Conservation (phyloP, 1,140 invertebrate genomes). For the Drosophila baimaii region DNA sequence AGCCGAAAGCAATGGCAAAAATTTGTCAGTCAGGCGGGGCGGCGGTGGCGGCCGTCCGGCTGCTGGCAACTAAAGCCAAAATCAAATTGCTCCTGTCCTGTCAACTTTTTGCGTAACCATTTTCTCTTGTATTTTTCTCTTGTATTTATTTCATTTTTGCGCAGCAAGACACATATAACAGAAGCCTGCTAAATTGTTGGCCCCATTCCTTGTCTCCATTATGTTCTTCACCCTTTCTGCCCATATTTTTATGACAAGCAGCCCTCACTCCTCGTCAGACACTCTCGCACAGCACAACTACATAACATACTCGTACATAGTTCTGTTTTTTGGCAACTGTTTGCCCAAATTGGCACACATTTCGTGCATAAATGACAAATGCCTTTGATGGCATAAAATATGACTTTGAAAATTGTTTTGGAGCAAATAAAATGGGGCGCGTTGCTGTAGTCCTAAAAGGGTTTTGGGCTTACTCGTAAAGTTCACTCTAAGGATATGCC, state of each 20-base stretch:
- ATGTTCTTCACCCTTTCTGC: conserved; percentile 35
- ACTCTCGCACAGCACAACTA: conserved; percentile 34
- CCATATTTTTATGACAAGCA: conserved; percentile 46
- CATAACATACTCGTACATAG: conserved; percentile 16
- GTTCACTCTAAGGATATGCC: neutral
- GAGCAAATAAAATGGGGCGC: conserved; percentile 73
- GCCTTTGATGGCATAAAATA: conserved; percentile 83
- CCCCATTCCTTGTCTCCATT: conserved; percentile 45
- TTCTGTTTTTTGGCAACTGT: conserved; percentile 51
- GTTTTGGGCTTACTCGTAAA: conserved; percentile 30
- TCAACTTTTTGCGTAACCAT: conserved; percentile 68
- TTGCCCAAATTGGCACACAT: conserved; percentile 76
- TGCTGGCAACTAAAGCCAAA: conserved; percentile 57
- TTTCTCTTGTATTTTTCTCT: conserved; percentile 30
- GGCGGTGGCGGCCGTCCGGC: neutral
- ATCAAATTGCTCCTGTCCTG: conserved; percentile 72
- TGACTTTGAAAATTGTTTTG: conserved; percentile 82
- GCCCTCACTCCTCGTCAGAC: conserved; percentile 39
- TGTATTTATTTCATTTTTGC: conserved; percentile 68
- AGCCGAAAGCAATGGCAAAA: conserved; percentile 56
- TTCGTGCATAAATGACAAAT: conserved; percentile 82
- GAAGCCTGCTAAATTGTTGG: conserved; percentile 72
- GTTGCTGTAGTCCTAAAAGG: conserved; percentile 43
- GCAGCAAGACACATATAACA: conserved; percentile 70
- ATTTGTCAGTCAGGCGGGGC: conserved; percentile 55